Evolutionary conservation across 2,797 vertebrate genomes (phyloP), one percentile per base, ranked within the genome.

Genomic region (Enteromius radiatus): DNA sequence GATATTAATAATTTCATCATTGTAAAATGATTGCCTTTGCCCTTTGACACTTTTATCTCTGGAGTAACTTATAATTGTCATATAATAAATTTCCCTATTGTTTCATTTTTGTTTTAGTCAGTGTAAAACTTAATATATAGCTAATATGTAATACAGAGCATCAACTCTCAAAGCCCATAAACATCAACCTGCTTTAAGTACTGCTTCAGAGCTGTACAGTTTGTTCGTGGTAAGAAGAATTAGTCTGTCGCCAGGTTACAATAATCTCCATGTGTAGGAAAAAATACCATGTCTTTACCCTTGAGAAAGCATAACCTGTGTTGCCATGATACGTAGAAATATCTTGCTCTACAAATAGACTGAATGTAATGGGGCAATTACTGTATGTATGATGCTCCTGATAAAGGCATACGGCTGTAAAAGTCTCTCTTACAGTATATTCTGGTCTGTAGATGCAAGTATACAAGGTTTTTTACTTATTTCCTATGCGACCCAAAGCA

Each of bases 201-300:
- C 59, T 6, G 11, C 67, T 82, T 21, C 56, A 73, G 21, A 31
- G 21, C 28, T 63, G 21, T 45, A 73, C 33, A 64, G 33, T 54
- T 65, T 81, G 80, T 75, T 65, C 54, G n/a, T 75, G 71, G 23
- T 56, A 67, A 67, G 70, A 82, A 9, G 11, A 75, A 76, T 54
- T 54, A 76, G 52, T 63, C 59, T n/a, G 83, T 85, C 59, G 7
- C 80, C 43, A 70, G 80, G 83, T 83, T 76, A 83, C 86, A 76
- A 26, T 31, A 38, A 63, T 45, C 23, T 47, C 65, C 38, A 21
- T 15, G 31, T 31, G 21, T 21, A 71, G 76, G 26, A 74, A 79
- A 52, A 52, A 73, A 84, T 17, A 36, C 52, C 38, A 47, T 6
- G 43, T 45, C 73, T 87, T 63, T 78, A 70, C 77, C 80, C 73